These are phyloP conservation scores for Leptinotarsa texana DNA, from an alignment of 1,140 invertebrate species.

Conservation along the genomic window DNA sequence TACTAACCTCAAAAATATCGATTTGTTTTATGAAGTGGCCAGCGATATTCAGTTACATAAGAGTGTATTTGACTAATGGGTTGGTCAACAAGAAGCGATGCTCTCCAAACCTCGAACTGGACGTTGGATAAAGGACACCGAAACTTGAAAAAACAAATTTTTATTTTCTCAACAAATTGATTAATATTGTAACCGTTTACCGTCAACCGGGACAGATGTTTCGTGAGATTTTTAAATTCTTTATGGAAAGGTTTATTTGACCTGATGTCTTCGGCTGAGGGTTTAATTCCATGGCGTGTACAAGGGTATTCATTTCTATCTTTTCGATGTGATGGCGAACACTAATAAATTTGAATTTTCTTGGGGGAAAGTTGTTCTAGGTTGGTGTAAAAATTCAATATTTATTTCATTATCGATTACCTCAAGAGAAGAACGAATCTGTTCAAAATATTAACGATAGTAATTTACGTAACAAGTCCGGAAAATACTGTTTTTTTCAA, in stretches of 20 bases:
- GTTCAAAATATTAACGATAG: too few species aligned
- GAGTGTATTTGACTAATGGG: constrained; percentile 27
- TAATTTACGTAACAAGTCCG: too few species aligned
- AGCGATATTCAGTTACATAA: constrained; percentile 20
- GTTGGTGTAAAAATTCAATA: too few species aligned
- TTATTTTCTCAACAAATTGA: constrained; percentile 30
- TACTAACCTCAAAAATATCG: constrained; percentile 11
- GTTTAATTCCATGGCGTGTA: background rate
- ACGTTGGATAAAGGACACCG: constrained; percentile 15
- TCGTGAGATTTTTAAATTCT: constrained; percentile 4
- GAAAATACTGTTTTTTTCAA: too few species aligned
- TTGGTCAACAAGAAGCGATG: constrained; percentile 19
- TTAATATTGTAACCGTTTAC: constrained; percentile 25
- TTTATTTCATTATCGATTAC: too few species aligned
- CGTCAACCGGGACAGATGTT: constrained; percentile 14
- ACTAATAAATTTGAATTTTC: too few species aligned
- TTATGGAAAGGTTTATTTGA: constrained; percentile 5
- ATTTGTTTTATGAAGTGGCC: constrained; percentile 22
- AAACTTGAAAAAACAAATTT: constrained; percentile 27
- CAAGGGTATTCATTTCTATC: too few species aligned
- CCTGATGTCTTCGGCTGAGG: constrained; percentile 11
- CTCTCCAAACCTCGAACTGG: background rate
- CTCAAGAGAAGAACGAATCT: too few species aligned
- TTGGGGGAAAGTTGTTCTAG: too few species aligned
- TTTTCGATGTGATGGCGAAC: too few species aligned